Conservation (phyloP, 2,888 invertebrate genomes). For the Polyommatus iphigenia region DNA sequence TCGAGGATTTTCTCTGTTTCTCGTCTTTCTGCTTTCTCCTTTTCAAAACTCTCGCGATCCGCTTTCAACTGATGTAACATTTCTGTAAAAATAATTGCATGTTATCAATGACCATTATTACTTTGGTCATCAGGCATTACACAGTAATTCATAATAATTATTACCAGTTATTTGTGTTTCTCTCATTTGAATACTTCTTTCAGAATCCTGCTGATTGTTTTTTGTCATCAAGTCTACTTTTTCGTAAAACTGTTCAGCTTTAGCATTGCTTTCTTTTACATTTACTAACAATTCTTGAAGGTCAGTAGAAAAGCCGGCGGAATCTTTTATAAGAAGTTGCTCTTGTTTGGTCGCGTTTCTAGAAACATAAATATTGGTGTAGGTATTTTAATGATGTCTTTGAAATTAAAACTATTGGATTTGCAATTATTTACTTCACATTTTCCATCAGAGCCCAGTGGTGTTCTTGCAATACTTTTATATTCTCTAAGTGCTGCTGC, state of each 20-base stretch:
- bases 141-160: neutral
- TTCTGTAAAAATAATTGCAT: constrained; percentile 58
- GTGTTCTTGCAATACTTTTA: constrained; percentile 69
- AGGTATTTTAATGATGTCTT: neutral
- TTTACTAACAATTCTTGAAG: constrained; percentile 70
- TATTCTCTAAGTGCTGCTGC: constrained; percentile 72
- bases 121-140: neutral
- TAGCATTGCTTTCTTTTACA: constrained; percentile 69
- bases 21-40: constrained; percentile 76
- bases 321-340: constrained; percentile 70
- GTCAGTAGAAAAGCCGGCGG: constrained; percentile 72
- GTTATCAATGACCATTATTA: neutral
- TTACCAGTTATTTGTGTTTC: constrained; percentile 79
- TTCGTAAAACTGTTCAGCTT: constrained; percentile 69
- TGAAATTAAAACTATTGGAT: neutral
- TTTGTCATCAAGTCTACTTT: constrained; percentile 70
- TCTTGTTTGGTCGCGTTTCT: constrained; percentile 79
- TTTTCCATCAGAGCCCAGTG: constrained; percentile 79
- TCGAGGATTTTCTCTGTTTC: constrained; percentile 78
- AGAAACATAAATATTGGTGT: constrained; percentile 35
- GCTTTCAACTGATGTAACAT: constrained; percentile 79
- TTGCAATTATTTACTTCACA: constrained; percentile 62
- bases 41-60: constrained; percentile 78
- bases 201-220: constrained; percentile 65
- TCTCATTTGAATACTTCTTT: constrained; percentile 72